phyloP scores from a whole-genome alignment of 2,113 vertebrate genomes.

The Numida meleagris region DNA sequence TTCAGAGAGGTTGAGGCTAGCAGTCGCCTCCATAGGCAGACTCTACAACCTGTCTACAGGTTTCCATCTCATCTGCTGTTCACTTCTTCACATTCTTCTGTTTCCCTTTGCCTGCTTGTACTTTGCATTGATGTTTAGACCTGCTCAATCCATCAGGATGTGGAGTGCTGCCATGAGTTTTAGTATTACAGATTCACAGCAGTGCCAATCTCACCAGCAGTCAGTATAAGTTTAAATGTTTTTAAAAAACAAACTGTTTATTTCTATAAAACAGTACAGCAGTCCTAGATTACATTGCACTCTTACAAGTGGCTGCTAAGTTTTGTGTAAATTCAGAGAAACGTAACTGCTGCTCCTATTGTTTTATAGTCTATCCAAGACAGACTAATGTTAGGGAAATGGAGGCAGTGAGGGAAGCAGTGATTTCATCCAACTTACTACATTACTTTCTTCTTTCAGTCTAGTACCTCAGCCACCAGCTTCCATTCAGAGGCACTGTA shows the following conservation, averaged over 20 bases:
- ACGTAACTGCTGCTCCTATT: neutral
- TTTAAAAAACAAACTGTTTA: neutral
- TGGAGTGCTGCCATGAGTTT: neutral
- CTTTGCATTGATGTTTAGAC: neutral
- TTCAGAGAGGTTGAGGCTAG: neutral
- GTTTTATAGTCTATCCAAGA: neutral
- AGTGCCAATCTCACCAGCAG: neutral
- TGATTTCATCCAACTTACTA: neutral
- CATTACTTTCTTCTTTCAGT: neutral
- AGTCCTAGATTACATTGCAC: neutral
- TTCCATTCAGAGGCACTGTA: fast-evolving
- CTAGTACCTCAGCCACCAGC: neutral
- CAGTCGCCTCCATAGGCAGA: neutral
- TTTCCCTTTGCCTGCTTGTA: neutral
- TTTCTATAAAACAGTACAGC: neutral
- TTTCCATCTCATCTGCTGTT: neutral
- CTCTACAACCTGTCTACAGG: fast-evolving
- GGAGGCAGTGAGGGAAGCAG: neutral
- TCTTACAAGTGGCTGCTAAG: neutral
- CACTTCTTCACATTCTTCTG: neutral
- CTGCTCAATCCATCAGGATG: neutral
- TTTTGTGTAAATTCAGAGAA: neutral
- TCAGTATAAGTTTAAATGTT: neutral
- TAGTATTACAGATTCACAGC: neutral
- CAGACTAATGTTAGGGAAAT: neutral